These are phyloP conservation scores for Argyra leucocephala DNA, from an alignment of 2,888 invertebrate species.

Conservation along the genomic window DNA sequence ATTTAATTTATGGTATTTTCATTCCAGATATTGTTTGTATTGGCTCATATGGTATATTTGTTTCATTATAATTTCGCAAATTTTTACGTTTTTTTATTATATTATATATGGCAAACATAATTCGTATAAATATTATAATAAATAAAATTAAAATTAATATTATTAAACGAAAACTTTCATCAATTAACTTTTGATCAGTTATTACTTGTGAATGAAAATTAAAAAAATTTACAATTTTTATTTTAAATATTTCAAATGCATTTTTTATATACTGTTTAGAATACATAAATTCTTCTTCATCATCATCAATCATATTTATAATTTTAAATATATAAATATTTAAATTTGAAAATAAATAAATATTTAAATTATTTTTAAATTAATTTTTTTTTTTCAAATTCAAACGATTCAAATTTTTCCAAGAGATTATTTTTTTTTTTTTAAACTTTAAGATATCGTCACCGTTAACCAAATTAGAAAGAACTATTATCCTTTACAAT, in stretches of 20 bases:
- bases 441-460: too few relatives aligned
- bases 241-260: conserved; percentile 2
- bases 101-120: neutral
- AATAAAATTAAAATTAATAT: neutral
- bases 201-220: neutral
- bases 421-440: too few relatives aligned
- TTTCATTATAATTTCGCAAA: neutral
- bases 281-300: neutral
- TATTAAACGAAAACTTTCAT: conserved; percentile 1
- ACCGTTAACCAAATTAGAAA: too few relatives aligned
- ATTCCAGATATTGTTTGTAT: neutral
- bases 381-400: too few relatives aligned
- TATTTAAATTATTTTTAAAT: too few relatives aligned
- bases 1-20: neutral
- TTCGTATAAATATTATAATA: neutral
- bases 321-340: too few relatives aligned
- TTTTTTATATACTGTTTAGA: neutral
- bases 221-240: neutral
- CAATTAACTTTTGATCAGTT: neutral
- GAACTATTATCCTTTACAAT: too few relatives aligned
- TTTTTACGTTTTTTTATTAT: neutral
- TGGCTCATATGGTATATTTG: neutral
- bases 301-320: neutral
- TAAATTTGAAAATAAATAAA: too few relatives aligned
- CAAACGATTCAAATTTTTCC: too few relatives aligned